Percentiles rank a stretch among this genome's conserved stretches.
These are phyloP conservation scores for Cynaeus angustus DNA, from an alignment of 2,888 invertebrate species.

Conservation along the genomic window DNA sequence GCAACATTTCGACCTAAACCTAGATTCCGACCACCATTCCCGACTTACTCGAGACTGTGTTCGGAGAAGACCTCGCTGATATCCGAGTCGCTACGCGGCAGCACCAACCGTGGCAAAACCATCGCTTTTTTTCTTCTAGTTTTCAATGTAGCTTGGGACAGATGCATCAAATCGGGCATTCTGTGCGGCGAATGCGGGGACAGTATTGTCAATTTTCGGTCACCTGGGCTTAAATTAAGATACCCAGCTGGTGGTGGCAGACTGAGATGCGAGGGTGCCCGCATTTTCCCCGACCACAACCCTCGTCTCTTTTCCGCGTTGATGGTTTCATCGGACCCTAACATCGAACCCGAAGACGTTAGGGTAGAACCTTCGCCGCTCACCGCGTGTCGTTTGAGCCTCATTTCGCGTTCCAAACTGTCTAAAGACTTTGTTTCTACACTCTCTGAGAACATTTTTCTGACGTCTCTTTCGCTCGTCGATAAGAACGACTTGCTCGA, in stretches of 20 bases:
- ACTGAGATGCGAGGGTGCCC: conserved; percentile 80
- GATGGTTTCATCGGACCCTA: conserved; percentile 68
- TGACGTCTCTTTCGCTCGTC: conserved; percentile 80
- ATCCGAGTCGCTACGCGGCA: conserved; percentile 85
- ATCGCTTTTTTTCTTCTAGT: conserved; percentile 81
- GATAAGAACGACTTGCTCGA: conserved; percentile 76
- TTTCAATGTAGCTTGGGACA: conserved; percentile 73
- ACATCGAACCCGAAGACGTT: conserved; percentile 55
- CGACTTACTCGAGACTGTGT: conserved; percentile 78
- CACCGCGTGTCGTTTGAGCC: conserved; percentile 75
- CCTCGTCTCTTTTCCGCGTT: conserved; percentile 81
- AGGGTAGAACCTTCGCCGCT: conserved; percentile 77
- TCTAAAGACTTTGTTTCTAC: conserved; percentile 78
- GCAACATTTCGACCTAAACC: not conserved
- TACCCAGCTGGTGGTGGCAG: conserved; percentile 79
- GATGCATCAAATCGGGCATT: conserved; percentile 79
- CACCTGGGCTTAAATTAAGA: conserved; percentile 73
- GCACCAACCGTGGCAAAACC: conserved; percentile 82
- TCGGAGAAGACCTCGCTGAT: conserved; percentile 79
- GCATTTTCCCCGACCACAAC: conserved; percentile 79
- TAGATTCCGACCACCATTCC: not conserved
- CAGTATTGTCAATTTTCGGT: conserved; percentile 82
- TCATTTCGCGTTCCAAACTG: conserved; percentile 74
- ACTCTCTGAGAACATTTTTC: conserved; percentile 71
- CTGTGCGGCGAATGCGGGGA: conserved; percentile 87